Percentiles rank a stretch among this genome's conserved stretches.
These are phyloP conservation scores for Tetramorium parvispinum DNA, from an alignment of 1,140 invertebrate genomes.

Conservation along the genomic window DNA sequence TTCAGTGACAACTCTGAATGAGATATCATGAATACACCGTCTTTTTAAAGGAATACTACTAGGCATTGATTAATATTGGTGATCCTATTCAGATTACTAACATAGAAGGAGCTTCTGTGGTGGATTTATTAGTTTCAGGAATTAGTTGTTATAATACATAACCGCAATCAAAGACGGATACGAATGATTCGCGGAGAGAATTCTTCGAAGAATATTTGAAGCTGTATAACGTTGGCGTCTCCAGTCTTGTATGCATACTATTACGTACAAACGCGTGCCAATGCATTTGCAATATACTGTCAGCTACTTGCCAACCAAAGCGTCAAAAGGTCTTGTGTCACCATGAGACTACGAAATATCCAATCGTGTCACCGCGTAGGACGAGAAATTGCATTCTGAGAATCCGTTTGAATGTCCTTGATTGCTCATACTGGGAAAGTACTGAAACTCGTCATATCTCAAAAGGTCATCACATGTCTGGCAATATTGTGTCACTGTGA, in stretches of 20 bases:
- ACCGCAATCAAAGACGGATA: constrained; percentile 15
- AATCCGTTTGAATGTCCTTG: constrained; percentile 63
- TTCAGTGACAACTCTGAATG: neutral
- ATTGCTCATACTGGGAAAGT: constrained; percentile 29
- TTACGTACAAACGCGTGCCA: constrained; percentile 63
- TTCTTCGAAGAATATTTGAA: constrained; percentile 17
- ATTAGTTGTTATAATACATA: constrained; percentile 12
- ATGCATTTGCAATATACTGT: constrained; percentile 35
- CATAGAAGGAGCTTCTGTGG: neutral
- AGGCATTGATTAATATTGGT: constrained; percentile 11
- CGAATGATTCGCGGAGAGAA: constrained; percentile 8
- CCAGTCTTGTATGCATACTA: constrained; percentile 1
- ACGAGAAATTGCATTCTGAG: constrained; percentile 70
- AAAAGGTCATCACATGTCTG: neutral
- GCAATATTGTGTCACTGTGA: neutral
- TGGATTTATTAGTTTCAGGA: constrained; percentile 25
- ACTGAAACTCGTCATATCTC: neutral
- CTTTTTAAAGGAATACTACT: neutral
- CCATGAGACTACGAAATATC: constrained; percentile 14
- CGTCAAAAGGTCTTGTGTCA: constrained; percentile 65
- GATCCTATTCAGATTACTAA: neutral
- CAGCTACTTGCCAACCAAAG: constrained; percentile 27
- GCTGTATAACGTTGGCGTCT: constrained; percentile 21
- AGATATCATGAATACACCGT: neutral
- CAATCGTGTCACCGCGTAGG: constrained; percentile 65